These are phyloP conservation scores for Drosophila busckii DNA, from an alignment of 1,140 invertebrate genomes.

Conservation along the genomic window DNA sequence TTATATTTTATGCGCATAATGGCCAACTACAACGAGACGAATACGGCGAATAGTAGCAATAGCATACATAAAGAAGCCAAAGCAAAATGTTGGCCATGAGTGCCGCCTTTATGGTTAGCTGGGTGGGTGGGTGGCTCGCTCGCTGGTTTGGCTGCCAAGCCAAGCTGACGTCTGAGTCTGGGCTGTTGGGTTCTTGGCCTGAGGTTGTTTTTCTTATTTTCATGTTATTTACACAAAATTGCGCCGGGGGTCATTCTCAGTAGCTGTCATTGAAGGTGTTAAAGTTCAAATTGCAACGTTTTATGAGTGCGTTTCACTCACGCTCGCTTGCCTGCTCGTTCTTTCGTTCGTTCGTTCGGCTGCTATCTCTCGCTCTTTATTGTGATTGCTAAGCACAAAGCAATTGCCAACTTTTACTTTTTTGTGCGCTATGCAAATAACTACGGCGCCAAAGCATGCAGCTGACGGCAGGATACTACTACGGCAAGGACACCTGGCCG, in stretches of 20 bases:
- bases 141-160: neutral
- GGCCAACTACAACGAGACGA: slow-evolving; percentile 53
- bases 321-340: neutral
- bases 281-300: slow-evolving; percentile 67
- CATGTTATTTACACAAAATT: slow-evolving; percentile 76
- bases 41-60: slow-evolving; percentile 17
- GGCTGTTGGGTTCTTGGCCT: slow-evolving; percentile 19
- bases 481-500: no score
- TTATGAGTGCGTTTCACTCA: slow-evolving; percentile 12
- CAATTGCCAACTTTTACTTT: slow-evolving; percentile 30
- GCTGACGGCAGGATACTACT: slow-evolving; percentile 10
- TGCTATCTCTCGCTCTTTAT: neutral
- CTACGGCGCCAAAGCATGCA: slow-evolving; percentile 5
- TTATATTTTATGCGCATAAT: slow-evolving; percentile 77
- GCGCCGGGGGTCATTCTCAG: slow-evolving; percentile 62
- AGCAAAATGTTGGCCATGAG: slow-evolving; percentile 27
- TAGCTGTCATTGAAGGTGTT: slow-evolving; percentile 72
- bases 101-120: slow-evolving; percentile 27
- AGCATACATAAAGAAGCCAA: slow-evolving; percentile 40
- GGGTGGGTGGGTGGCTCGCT: no score
- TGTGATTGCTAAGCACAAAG: slow-evolving; percentile 25
- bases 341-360: no score
- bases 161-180: slow-evolving; percentile 7
- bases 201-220: slow-evolving; percentile 72
- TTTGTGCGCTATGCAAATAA: slow-evolving; percentile 40